These are phyloP conservation scores for Tragelaphus scriptus DNA, from an alignment of 2,113 vertebrate genomes.

Conservation along the genomic window DNA sequence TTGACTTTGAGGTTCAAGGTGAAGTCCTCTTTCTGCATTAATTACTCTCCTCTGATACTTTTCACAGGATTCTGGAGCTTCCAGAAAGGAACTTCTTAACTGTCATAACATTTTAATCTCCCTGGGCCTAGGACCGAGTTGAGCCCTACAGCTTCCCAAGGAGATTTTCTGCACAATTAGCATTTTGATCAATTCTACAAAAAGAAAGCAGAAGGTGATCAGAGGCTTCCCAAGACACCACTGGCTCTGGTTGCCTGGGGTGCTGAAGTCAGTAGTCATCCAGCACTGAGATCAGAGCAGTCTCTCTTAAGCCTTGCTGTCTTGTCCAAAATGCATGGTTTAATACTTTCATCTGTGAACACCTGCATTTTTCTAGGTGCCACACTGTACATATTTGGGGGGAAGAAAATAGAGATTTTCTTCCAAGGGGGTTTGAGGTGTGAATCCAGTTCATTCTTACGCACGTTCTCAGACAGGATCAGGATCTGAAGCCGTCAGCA, in stretches of 20 bases:
- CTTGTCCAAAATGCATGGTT: not conserved
- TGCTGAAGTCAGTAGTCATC: not conserved
- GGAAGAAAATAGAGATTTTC: not conserved
- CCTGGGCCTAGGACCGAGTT: not conserved
- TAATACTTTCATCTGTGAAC: not conserved
- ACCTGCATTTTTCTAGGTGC: not conserved
- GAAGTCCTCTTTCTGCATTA: not conserved
- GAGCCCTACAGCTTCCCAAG: not conserved
- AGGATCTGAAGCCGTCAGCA: fast-evolving
- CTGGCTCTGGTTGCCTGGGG: not conserved
- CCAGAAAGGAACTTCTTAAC: not conserved
- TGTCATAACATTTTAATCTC: not conserved
- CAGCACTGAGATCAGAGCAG: not conserved
- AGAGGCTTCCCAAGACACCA: not conserved
- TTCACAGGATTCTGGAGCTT: not conserved
- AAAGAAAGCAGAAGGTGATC: not conserved
- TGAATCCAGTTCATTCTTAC: not conserved
- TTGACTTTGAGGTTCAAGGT: not conserved
- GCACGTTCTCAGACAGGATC: not conserved
- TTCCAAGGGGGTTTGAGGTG: not conserved
- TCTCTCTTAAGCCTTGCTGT: not conserved
- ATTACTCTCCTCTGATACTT: not conserved
- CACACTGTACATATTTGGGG: not conserved
- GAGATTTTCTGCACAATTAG: not conserved
- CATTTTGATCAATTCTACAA: not conserved